Conservation (phyloP, 2,888 invertebrate genomes). For the Pristionchus japonicus region DNA sequence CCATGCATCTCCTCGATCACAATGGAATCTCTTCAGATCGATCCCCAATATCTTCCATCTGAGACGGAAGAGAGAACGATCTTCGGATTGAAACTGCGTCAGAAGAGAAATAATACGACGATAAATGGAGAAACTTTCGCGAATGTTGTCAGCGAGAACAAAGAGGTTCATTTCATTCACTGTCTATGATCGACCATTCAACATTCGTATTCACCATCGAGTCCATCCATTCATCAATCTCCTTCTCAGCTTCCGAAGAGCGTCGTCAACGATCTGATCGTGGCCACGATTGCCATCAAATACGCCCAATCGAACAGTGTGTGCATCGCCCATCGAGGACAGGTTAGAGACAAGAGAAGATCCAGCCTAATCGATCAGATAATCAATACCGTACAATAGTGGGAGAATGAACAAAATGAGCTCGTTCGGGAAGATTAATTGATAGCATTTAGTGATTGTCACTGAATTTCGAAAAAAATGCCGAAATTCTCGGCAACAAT, state of each 20-base stretch:
- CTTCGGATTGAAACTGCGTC: constrained; percentile 86
- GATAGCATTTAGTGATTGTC: no score
- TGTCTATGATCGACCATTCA: neutral
- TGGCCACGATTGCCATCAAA: constrained; percentile 95
- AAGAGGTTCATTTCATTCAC: constrained; percentile 77
- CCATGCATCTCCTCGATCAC: no score
- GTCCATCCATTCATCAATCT: neutral
- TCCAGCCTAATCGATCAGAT: neutral
- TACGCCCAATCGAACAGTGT: constrained; percentile 99
- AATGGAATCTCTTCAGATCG: constrained; percentile 87
- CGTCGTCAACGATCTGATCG: constrained; percentile 90
- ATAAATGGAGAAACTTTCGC: constrained; percentile 86
- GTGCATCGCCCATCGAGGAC: constrained; percentile 92
- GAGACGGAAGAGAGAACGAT: constrained; percentile 87
- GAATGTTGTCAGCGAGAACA: constrained; percentile 85
- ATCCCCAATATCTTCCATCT: constrained; percentile 87
- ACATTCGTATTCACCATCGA: no score
- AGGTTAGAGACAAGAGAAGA: constrained; percentile 73
- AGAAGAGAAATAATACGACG: constrained; percentile 89
- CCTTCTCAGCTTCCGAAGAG: constrained; percentile 81
- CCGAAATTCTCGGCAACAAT: no score
- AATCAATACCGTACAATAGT: no score
- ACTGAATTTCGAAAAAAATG: no score
- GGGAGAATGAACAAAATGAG: no score
- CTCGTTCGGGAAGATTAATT: no score